These are phyloP conservation scores for Drosophila macrospina DNA, from an alignment of 2,888 invertebrate species.

Conservation along the genomic window DNA sequence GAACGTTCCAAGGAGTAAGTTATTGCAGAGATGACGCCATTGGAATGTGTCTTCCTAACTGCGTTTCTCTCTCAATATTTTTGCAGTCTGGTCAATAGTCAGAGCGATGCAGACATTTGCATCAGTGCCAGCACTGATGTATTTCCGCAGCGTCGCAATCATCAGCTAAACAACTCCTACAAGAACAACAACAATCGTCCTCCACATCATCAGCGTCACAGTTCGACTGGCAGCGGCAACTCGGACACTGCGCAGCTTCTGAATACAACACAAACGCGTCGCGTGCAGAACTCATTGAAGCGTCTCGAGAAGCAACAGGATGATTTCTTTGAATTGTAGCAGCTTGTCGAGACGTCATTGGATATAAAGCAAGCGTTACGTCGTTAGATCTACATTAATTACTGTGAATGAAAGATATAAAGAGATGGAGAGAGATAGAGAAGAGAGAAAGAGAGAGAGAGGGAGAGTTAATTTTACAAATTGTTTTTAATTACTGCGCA, in stretches of 20 bases:
- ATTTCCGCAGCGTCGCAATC: constrained; percentile 76
- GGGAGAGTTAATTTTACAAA: constrained; percentile 61
- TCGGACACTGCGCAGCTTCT: constrained; percentile 85
- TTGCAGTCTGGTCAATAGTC: constrained; percentile 82
- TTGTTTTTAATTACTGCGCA: constrained; percentile 68
- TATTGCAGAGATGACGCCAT: background rate
- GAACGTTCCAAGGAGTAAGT: constrained; percentile 94
- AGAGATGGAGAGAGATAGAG: too few species aligned
- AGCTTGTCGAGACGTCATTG: constrained; percentile 69
- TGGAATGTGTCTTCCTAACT: background rate
- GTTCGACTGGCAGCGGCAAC: constrained; percentile 86
- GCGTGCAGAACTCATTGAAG: constrained; percentile 92
- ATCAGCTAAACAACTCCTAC: constrained; percentile 82
- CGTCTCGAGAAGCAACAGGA: constrained; percentile 94
- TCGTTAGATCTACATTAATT: constrained; percentile 56
- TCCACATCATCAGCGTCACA: constrained; percentile 80
- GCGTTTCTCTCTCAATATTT: background rate
- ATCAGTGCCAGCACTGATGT: constrained; percentile 74
- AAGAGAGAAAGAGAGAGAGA: constrained; percentile 11
- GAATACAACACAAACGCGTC: constrained; percentile 92
- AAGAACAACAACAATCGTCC: constrained; percentile 79
- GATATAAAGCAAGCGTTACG: constrained; percentile 27
- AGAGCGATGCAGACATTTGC: constrained; percentile 83
- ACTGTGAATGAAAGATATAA: constrained; percentile 27
- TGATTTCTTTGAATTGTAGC: constrained; percentile 96